Evolutionary conservation across 2,888 invertebrate genomes (phyloP).

Genomic region (Byasa hedistus): DNA sequence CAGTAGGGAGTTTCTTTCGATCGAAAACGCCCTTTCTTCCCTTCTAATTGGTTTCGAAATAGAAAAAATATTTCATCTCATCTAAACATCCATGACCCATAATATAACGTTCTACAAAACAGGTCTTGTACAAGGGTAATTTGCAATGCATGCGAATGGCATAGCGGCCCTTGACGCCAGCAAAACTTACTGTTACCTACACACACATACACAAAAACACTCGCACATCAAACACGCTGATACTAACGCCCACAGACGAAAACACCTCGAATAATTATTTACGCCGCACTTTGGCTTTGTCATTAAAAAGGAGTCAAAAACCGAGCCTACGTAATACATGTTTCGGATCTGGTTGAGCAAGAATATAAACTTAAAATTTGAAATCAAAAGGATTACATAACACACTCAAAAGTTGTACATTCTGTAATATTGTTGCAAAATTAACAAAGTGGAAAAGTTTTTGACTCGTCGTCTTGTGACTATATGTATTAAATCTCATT

Average conservation of each 20-base stretch:
- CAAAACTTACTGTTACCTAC: slow-evolving; percentile 3
- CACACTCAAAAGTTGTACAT: not conserved
- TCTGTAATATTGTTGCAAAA: not conserved
- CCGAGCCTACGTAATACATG: not conserved
- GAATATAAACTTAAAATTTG: not conserved
- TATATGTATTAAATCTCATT: too few species aligned
- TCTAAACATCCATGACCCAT: not conserved
- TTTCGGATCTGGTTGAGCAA: not conserved
- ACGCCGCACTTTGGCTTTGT: not conserved
- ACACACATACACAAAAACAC: slow-evolving; percentile 3
- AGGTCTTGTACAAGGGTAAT: not conserved
- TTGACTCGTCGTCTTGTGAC: too few species aligned
- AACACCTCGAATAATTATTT: slow-evolving; percentile 5
- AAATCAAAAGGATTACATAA: not conserved
- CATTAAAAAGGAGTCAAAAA: not conserved
- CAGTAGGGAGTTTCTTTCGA: too few species aligned
- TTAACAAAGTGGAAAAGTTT: not conserved
- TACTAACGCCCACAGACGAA: not conserved
- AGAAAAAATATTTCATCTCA: not conserved
- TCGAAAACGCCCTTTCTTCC: not conserved
- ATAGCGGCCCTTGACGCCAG: slow-evolving; percentile 14
- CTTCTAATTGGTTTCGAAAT: not conserved
- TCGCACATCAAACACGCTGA: not conserved
- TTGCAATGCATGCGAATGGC: slow-evolving; percentile 3
- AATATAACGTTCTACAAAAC: not conserved